phyloP scores from a whole-genome alignment of 2,797 vertebrate genomes.

The Xyrichtys novacula region DNA sequence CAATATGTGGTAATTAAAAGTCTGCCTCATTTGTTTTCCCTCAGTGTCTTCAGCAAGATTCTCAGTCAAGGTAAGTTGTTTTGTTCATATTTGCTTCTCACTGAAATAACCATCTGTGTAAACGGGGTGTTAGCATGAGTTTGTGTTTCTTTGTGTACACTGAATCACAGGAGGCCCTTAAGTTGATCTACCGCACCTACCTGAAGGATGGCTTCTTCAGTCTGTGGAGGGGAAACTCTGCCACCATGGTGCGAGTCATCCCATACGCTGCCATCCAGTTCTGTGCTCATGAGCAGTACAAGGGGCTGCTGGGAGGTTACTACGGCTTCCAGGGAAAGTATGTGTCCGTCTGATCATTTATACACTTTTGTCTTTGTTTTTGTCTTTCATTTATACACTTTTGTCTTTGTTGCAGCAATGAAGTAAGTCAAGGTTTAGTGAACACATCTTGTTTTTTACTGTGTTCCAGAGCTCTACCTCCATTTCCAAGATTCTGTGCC shows the following conservation, averaged over 20 bases:
- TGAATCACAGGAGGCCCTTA: conserved; percentile 91
- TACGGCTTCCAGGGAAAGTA: conserved; percentile 95
- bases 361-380: neutral
- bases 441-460: neutral
- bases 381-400: neutral
- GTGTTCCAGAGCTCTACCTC: conserved; percentile 88
- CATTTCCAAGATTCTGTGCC: conserved; percentile 92
- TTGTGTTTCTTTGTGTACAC: neutral
- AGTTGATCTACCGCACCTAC: conserved; percentile 95
- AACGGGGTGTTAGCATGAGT: neutral
- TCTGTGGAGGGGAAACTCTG: conserved; percentile 96
- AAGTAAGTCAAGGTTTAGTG: neutral
- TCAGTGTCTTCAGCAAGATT: conserved; percentile 96
- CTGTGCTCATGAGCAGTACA: conserved; percentile 97
- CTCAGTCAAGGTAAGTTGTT: conserved; percentile 93
- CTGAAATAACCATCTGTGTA: neutral
- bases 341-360: conserved; percentile 60
- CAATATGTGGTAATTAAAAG: neutral
- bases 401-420: neutral
- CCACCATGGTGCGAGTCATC: conserved; percentile 98
- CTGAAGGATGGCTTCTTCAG: conserved; percentile 94
- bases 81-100: neutral
- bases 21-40: conserved; percentile 50
- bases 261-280: conserved; percentile 99
- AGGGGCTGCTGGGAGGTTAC: conserved; percentile 89